Evolutionary conservation across 30 jellyfish, hydroid and myxozoan genomes (phyloP).

Genomic region (Sanderia malayensis): DNA sequence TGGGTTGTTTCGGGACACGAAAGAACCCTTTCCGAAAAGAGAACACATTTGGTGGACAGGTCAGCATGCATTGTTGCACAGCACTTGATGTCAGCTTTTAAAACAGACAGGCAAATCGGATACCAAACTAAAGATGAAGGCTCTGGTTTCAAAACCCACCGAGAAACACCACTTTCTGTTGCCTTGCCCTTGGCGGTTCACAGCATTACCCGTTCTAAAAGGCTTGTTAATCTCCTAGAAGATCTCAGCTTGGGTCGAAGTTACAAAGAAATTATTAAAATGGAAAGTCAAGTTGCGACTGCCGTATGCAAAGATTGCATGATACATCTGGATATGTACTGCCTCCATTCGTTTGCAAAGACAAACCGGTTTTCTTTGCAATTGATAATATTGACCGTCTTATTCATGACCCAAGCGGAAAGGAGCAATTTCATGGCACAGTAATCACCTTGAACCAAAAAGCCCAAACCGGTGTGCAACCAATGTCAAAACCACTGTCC

Average conservation of each 20-base stretch:
- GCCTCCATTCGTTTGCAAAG: constrained; percentile 25
- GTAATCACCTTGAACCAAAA: constrained; percentile 19
- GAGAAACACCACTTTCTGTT: constrained; percentile 27
- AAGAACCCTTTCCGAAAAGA: constrained; percentile 15
- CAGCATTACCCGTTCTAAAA: constrained; percentile 20
- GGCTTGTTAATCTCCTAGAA: constrained; percentile 15
- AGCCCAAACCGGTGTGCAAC: constrained; percentile 7
- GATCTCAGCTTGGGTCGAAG: constrained; percentile 21
- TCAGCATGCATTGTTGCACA: constrained; percentile 12
- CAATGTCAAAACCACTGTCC: constrained; percentile 11
- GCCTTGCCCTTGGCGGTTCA: constrained; percentile 30
- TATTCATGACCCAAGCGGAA: constrained; percentile 22
- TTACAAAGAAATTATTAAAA: constrained; percentile 3
- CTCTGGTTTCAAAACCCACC: constrained; percentile 10
- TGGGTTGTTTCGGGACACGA: constrained; percentile 17
- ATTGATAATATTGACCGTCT: constrained; percentile 29
- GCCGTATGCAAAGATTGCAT: constrained; percentile 29
- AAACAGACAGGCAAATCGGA: constrained; percentile 9
- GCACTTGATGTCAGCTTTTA: constrained; percentile 6
- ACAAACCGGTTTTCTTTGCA: constrained; percentile 17
- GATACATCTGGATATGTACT: constrained; percentile 14
- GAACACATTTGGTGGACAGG: constrained; percentile 19
- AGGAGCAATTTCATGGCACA: constrained; percentile 35
- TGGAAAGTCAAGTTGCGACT: constrained; percentile 8
- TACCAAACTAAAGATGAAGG: constrained; percentile 8